Evolutionary conservation across 2,888 invertebrate genomes (phyloP).

Genomic region (Argyresthia albistria): DNA sequence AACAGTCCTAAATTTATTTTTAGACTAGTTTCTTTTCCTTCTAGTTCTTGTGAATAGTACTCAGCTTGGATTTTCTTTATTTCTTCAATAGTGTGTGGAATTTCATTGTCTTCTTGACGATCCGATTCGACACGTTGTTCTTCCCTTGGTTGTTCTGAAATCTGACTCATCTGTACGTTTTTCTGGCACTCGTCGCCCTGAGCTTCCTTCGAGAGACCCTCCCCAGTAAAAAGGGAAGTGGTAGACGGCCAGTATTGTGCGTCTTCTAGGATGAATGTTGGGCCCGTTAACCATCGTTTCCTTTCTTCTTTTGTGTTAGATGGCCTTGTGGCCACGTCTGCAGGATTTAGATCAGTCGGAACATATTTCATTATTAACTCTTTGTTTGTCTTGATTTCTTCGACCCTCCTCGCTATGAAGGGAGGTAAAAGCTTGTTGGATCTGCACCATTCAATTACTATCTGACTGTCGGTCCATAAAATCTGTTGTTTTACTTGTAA

Average conservation of each 20-base stretch:
- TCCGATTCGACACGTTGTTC: neutral
- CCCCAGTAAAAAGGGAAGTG: neutral
- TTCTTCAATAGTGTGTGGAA: neutral
- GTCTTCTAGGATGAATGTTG: conserved; percentile 4
- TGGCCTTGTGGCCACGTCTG: conserved; percentile 8
- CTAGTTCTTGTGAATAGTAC: conserved; percentile 8
- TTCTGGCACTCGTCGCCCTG: neutral
- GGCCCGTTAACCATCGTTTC: conserved; percentile 8
- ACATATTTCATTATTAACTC: neutral
- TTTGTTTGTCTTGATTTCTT: neutral
- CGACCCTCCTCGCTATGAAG: too few relatives aligned
- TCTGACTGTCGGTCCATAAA: too few relatives aligned
- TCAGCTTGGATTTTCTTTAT: conserved; percentile 5
- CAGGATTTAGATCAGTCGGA: conserved; percentile 5
- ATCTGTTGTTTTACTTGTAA: too few relatives aligned
- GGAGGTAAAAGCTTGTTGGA: too few relatives aligned
- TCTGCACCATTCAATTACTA: too few relatives aligned
- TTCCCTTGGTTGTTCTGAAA: neutral
- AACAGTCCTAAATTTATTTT: conserved; percentile 9
- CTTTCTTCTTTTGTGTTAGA: conserved; percentile 3
- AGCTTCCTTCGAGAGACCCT: neutral
- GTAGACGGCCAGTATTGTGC: neutral
- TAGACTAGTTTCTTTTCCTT: conserved; percentile 9
- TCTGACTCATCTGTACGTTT: neutral
- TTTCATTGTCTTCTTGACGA: neutral